Percentiles rank a stretch among this genome's conserved stretches.
Conservation (phyloP, 2,797 vertebrate genomes). For the Hypotaenidia philippensis region DNA sequence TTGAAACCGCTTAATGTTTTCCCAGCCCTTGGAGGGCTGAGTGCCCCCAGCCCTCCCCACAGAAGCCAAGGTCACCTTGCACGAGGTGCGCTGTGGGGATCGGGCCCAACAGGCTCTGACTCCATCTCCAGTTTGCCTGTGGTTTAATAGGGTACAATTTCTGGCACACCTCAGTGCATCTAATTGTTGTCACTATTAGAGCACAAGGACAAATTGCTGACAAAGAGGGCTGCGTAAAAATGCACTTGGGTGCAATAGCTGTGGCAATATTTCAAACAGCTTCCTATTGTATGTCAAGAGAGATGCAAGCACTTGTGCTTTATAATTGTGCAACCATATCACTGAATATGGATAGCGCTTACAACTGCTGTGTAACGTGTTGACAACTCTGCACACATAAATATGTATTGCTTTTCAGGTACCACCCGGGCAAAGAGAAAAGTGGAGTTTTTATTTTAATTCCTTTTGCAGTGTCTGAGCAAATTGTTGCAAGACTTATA, state of each 20-base stretch:
- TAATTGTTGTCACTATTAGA: constrained; percentile 49
- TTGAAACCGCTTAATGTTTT: background rate
- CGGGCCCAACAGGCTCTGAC: background rate
- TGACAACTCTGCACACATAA: constrained; percentile 66
- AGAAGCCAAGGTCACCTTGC: constrained; percentile 4
- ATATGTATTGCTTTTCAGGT: constrained; percentile 69
- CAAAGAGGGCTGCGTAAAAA: constrained; percentile 56
- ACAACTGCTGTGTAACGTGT: constrained; percentile 27
- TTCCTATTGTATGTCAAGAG: constrained; percentile 41
- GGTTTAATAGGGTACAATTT: constrained; percentile 29
- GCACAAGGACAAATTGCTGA: constrained; percentile 64
- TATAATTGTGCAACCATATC: constrained; percentile 57
- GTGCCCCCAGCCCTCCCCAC: background rate
- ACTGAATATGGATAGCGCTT: constrained; percentile 48
- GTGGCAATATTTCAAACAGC: constrained; percentile 60
- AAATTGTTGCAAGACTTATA: background rate
- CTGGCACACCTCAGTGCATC: constrained; percentile 39
- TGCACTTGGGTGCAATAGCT: constrained; percentile 58
- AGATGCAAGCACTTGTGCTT: constrained; percentile 34
- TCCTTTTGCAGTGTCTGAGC: constrained; percentile 7
- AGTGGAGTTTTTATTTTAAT: constrained; percentile 36
- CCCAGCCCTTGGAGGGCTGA: background rate
- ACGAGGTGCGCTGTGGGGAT: background rate
- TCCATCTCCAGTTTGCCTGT: background rate
- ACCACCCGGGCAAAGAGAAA: constrained; percentile 35